Evolutionary conservation across 2,113 vertebrate species (phyloP).

Genomic region (Lampris incognitus): DNA sequence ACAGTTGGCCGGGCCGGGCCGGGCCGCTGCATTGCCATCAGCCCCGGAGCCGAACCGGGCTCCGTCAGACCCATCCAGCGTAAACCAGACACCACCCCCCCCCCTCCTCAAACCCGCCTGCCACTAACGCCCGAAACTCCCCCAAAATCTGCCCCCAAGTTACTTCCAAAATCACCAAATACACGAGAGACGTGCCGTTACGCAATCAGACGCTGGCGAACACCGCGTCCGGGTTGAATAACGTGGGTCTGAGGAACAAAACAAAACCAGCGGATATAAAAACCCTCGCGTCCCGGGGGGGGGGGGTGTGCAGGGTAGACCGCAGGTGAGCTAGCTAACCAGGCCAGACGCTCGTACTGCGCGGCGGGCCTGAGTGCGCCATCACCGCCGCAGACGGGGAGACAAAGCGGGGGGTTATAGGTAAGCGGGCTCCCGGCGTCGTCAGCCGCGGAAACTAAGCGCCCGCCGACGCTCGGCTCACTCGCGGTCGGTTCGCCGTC

Average conservation of each 20-base stretch:
- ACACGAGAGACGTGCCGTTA: not conserved
- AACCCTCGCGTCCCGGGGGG: no score
- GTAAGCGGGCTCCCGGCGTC: constrained; percentile 29
- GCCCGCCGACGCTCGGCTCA: no score
- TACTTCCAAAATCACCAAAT: not conserved
- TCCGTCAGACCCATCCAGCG: no score
- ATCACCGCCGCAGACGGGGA: constrained; percentile 56
- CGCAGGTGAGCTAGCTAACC: not conserved
- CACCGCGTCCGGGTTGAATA: no score
- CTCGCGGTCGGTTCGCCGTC: no score
- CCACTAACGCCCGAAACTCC: no score
- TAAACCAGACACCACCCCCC: not conserved
- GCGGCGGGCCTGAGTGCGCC: constrained; percentile 76
- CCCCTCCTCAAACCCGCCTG: not conserved
- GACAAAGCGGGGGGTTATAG: constrained; percentile 70
- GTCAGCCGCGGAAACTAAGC: no score
- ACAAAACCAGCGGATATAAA: no score
- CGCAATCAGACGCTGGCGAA: no score
- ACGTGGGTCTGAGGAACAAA: no score
- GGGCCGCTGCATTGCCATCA: constrained; percentile 72
- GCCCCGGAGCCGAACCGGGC: constrained; percentile 4
- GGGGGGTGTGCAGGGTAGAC: no score
- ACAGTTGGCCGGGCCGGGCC: constrained; percentile 35
- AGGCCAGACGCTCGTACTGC: constrained; percentile 63
- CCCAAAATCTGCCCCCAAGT: no score